phyloP scores from a whole-genome alignment of 1,140 invertebrate species.

The Drosophila rufa region DNA sequence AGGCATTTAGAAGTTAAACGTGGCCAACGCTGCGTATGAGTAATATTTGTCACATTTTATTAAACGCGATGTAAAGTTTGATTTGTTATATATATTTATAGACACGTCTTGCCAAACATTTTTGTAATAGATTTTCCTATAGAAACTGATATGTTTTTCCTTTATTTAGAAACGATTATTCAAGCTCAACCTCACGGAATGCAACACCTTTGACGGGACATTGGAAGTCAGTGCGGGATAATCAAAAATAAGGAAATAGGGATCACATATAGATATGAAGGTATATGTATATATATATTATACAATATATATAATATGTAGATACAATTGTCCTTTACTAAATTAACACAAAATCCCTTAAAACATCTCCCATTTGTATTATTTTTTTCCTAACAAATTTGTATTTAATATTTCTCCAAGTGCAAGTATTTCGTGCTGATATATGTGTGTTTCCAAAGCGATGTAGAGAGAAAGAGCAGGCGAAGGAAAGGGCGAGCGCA shows the following conservation, averaged over 20 bases:
- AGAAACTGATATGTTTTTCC: not conserved
- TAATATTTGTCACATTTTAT: not conserved
- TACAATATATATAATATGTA: too few relatives aligned
- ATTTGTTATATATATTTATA: not conserved
- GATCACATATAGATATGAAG: too few relatives aligned
- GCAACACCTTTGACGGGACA: too few relatives aligned
- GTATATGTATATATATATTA: too few relatives aligned
- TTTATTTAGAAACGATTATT: not conserved
- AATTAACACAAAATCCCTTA: too few relatives aligned
- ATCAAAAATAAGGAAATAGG: too few relatives aligned
- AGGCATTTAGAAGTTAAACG: not conserved
- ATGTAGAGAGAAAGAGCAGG: not conserved
- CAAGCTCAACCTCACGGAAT: too few relatives aligned
- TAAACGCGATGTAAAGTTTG: not conserved
- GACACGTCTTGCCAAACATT: too few relatives aligned
- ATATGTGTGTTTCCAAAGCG: slow-evolving; percentile 3
- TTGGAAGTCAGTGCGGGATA: too few relatives aligned
- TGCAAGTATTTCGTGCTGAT: slow-evolving; percentile 13
- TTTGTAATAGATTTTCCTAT: not conserved
- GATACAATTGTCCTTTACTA: too few relatives aligned
- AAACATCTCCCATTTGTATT: too few relatives aligned
- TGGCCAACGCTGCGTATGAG: slow-evolving; percentile 7
- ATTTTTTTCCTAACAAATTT: too few relatives aligned
- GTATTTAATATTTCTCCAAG: not conserved
- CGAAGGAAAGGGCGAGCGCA: slow-evolving; percentile 13